Evolutionary conservation across 2,797 vertebrate species (phyloP), one percentile per base, ranked within the genome.

Genomic region (Lithobates pipiens): DNA sequence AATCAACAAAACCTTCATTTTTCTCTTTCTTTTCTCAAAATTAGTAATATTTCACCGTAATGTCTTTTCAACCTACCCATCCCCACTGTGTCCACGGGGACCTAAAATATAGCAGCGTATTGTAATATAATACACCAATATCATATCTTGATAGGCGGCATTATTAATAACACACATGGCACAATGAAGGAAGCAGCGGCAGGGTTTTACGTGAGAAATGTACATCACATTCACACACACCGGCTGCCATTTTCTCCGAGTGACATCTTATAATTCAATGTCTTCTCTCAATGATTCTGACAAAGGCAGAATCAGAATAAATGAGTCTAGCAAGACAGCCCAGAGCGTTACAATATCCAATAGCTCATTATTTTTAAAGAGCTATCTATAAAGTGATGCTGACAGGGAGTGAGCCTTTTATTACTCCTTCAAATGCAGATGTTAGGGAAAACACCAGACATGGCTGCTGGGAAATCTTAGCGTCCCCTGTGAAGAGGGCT

Each of bases 351-450:
- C 93, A 94, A 94, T 94, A 93, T 91, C 92, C 94, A 93, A 95
- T 94, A 94, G 91, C 95, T 95, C 93, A 95, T 95, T 95, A 95
- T 94, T 94, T 93, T 93, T 94, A 94, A 95, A 94, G 93, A 94
- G 93, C 93, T 95, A 94, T 95, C 94, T 95, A 94, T 94, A 95
- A 95, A 95, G 93, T 91, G 92, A 94, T 94, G 91, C 91, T 94
- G 94, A 95, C 94, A 95, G 93, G 93, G 87, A 91, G 91, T 93
- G 93, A 93, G 93, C 92, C 92, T 94, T 95, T 95, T 94, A 93
- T 95, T 94, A 93, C 92, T 93, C 90, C 89, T 92, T 90, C 93
- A 90, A 89, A 94, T 89, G 90, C 90, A 88, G 91, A 85, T 80
- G 69, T 42, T 77, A 34, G 76, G 68, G 34, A 65, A 78, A 79